These are phyloP conservation scores for Paramisgurnus dabryanus DNA, from an alignment of 2,113 vertebrate species.

Conservation along the genomic window DNA sequence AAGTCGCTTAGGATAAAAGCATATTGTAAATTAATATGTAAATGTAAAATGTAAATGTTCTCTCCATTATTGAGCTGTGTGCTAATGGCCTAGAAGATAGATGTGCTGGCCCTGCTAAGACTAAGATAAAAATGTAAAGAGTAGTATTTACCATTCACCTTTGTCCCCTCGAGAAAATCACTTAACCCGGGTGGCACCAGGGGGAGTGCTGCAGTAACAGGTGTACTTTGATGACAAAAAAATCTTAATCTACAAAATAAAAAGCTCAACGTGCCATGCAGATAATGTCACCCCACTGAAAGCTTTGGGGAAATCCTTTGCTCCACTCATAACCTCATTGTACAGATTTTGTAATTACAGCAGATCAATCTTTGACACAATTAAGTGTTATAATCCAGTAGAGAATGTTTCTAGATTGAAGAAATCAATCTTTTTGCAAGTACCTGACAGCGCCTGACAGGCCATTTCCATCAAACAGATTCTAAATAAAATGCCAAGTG, in stretches of 20 bases:
- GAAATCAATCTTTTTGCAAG: constrained; percentile 36
- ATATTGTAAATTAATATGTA: too few species aligned
- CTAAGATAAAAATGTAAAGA: too few species aligned
- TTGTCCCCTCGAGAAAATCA: neutral
- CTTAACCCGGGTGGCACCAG: neutral
- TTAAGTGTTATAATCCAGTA: constrained; percentile 78
- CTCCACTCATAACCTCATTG: constrained; percentile 79
- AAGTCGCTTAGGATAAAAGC: too few species aligned
- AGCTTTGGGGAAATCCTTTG: constrained; percentile 67
- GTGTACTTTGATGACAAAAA: neutral
- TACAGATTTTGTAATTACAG: constrained; percentile 75
- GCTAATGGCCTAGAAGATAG: too few species aligned
- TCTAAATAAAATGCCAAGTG: constrained; percentile 33
- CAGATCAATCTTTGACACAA: constrained; percentile 82
- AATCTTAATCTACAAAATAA: constrained; percentile 25
- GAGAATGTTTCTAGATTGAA: constrained; percentile 61
- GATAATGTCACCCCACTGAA: constrained; percentile 63
- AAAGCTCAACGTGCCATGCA: constrained; percentile 47
- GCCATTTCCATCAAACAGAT: constrained; percentile 17
- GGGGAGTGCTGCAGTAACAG: neutral
- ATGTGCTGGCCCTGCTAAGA: too few species aligned
- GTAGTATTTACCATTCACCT: neutral
- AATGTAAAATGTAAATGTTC: too few species aligned
- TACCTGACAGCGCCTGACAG: neutral
- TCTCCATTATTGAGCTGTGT: too few species aligned